Evolutionary conservation across 1,140 invertebrate species (phyloP).

Genomic region (Drosophila sulfurigaster): DNA sequence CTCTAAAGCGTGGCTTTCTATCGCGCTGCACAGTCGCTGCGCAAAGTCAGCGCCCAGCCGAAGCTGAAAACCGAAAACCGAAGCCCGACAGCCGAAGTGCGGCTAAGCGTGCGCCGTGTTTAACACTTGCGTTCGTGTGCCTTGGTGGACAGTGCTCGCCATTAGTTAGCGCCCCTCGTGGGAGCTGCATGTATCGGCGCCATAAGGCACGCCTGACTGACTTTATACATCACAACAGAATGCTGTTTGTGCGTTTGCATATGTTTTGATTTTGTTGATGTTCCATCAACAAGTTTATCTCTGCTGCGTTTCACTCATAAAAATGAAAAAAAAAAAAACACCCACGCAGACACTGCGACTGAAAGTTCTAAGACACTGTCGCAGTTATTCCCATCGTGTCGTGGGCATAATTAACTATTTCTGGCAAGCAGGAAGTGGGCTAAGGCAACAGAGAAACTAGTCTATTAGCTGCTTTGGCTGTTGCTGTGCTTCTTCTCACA

Average conservation of each 20-base stretch:
- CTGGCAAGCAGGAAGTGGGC: constrained; percentile 62
- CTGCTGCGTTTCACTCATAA: constrained; percentile 8
- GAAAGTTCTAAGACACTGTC: constrained; percentile 50
- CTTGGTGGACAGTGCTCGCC: constrained; percentile 14
- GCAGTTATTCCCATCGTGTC: constrained; percentile 52
- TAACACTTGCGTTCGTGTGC: constrained; percentile 4
- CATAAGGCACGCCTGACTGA: constrained; percentile 36
- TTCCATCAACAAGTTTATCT: constrained; percentile 14
- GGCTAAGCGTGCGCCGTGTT: background rate
- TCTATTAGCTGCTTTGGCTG: constrained; percentile 53
- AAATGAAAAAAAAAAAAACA: constrained; percentile 4
- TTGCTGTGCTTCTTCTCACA: constrained; percentile 58
- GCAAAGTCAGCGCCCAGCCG: constrained; percentile 58
- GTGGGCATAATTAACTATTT: constrained; percentile 69
- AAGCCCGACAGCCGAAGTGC: background rate
- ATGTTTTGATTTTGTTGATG: background rate
- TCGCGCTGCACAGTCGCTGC: constrained; percentile 62
- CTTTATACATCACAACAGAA: constrained; percentile 6
- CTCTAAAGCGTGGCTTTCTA: constrained; percentile 78
- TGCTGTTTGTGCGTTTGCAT: background rate
- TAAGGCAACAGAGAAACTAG: constrained; percentile 59
- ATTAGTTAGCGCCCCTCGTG: background rate
- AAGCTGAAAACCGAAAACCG: constrained; percentile 6
- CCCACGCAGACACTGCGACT: constrained; percentile 42
- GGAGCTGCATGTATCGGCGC: background rate